phyloP scores from a whole-genome alignment of 1,140 invertebrate species.

The Listronotus bonariensis region DNA sequence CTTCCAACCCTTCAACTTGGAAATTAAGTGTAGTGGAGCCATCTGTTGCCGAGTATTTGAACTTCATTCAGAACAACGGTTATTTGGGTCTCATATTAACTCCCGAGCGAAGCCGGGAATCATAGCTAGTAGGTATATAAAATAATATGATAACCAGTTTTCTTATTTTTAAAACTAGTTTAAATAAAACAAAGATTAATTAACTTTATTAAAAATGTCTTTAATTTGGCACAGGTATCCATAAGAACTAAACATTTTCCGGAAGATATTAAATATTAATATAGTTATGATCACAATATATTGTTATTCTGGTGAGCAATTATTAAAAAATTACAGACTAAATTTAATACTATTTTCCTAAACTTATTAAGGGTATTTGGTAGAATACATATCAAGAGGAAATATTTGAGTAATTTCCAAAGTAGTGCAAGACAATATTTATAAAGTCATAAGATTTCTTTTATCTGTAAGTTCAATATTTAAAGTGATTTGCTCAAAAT shows the following conservation, averaged over 20 bases:
- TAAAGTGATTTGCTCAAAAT: too few relatives aligned
- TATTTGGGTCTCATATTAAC: too few relatives aligned
- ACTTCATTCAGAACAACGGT: too few relatives aligned
- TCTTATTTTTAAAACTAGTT: too few relatives aligned
- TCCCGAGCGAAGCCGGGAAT: too few relatives aligned
- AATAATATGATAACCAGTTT: too few relatives aligned
- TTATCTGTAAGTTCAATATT: neutral
- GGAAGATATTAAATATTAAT: constrained; percentile 22
- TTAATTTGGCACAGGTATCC: constrained; percentile 22
- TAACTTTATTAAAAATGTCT: constrained; percentile 12
- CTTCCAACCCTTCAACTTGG: too few relatives aligned
- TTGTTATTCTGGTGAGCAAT: constrained; percentile 16
- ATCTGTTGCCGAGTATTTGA: too few relatives aligned
- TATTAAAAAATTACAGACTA: constrained; percentile 9
- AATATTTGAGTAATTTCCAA: neutral
- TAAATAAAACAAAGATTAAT: too few relatives aligned
- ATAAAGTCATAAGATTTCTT: neutral
- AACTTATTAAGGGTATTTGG: constrained; percentile 22
- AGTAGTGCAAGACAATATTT: neutral
- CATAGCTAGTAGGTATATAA: too few relatives aligned
- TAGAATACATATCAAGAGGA: constrained; percentile 6
- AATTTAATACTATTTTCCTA: constrained; percentile 16
- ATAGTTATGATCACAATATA: constrained; percentile 25
- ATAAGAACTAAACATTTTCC: constrained; percentile 8
- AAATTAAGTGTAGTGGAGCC: too few relatives aligned